A percentile compares a stretch with the other conserved stretches of the same genome.
These are phyloP conservation scores for Lasioglossum albipes DNA, from an alignment of 1,140 invertebrate species.

Conservation along the genomic window DNA sequence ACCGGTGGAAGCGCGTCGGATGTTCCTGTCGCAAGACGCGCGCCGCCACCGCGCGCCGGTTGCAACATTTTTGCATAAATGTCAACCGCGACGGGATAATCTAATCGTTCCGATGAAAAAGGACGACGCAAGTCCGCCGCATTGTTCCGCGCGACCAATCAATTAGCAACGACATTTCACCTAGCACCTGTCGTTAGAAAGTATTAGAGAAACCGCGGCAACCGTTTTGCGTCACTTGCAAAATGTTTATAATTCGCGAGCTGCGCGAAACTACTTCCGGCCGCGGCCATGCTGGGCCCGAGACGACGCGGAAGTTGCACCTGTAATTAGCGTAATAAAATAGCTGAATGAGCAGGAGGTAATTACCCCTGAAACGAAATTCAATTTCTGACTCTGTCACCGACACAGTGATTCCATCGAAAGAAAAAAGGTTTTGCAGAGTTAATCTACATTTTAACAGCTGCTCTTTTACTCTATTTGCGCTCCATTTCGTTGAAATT, in stretches of 20 bases:
- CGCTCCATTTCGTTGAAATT: too few relatives aligned
- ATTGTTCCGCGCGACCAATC: slow-evolving; percentile 48
- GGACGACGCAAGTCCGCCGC: slow-evolving; percentile 18
- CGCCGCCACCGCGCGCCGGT: neutral
- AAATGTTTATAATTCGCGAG: slow-evolving; percentile 2
- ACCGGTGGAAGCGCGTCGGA: too few relatives aligned
- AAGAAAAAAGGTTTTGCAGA: too few relatives aligned
- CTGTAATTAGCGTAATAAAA: too few relatives aligned
- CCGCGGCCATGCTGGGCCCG: neutral
- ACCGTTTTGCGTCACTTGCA: neutral
- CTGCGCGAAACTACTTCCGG: neutral
- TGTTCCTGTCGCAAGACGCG: too few relatives aligned
- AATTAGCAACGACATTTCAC: slow-evolving; percentile 24
- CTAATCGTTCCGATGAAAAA: neutral
- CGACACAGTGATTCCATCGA: too few relatives aligned
- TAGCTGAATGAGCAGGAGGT: too few relatives aligned
- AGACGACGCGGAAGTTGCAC: too few relatives aligned
- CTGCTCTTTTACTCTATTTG: too few relatives aligned
- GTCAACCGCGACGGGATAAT: slow-evolving; percentile 5
- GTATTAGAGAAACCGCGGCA: neutral
- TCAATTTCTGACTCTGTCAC: too few relatives aligned
- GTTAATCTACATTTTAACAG: too few relatives aligned
- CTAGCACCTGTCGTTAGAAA: slow-evolving; percentile 23
- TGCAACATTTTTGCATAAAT: slow-evolving; percentile 29
- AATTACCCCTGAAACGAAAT: too few relatives aligned